Conservation (phyloP, 2,113 vertebrate genomes). For the Jaculus jaculus region DNA sequence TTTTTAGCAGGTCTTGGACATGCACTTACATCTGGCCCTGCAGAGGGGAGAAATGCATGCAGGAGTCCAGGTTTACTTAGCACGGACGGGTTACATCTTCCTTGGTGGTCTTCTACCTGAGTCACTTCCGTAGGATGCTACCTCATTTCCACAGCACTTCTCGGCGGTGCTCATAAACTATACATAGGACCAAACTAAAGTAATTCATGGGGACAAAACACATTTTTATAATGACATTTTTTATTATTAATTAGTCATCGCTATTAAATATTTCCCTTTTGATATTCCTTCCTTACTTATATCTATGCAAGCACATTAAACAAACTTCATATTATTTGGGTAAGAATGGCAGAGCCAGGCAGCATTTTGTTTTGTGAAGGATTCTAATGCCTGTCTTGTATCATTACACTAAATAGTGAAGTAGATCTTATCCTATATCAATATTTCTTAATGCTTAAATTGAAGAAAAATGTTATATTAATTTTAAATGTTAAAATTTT, state of each 20-base stretch:
- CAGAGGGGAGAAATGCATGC: background rate
- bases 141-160: background rate
- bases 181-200: background rate
- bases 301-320: background rate
- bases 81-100: too few species aligned
- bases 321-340: background rate
- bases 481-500: conserved; percentile 5
- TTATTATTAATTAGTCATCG: background rate
- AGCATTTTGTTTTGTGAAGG: background rate
- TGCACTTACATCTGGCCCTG: background rate
- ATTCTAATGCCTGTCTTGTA: background rate
- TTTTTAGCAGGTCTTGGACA: background rate
- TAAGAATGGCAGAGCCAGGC: fast-evolving
- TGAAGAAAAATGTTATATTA: background rate
- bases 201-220: background rate
- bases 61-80: background rate
- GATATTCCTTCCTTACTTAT: background rate
- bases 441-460: background rate
- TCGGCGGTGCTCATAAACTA: background rate
- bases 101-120: fast-evolving
- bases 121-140: fast-evolving
- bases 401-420: background rate
- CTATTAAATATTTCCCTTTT: conserved; percentile 6
- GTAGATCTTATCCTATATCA: background rate
- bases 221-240: background rate